Evolutionary conservation across 2,888 invertebrate genomes (phyloP).

Genomic region (Drosophila acutilabella): DNA sequence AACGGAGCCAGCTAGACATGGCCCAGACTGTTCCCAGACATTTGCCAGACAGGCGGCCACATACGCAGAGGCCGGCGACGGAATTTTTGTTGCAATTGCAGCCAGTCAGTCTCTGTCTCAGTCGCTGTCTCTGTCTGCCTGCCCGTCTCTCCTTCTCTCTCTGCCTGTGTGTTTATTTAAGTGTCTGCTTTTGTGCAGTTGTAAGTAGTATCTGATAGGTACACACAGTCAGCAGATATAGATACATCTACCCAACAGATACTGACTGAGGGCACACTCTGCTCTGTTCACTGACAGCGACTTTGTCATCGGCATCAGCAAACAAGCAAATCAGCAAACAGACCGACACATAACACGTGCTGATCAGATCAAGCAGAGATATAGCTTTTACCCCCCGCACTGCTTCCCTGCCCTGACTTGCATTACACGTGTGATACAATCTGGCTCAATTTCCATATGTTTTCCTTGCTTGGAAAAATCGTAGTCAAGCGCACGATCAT

Average conservation of each 20-base stretch:
- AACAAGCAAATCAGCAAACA: constrained; percentile 1
- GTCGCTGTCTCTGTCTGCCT: background rate
- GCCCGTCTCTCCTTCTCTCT: background rate
- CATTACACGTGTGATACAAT: no score
- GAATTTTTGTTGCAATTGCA: constrained; percentile 74
- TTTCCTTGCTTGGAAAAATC: no score
- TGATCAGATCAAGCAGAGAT: background rate
- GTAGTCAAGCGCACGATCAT: no score
- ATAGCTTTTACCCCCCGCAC: background rate
- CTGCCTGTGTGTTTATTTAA: constrained; percentile 22
- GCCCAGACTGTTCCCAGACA: constrained; percentile 85
- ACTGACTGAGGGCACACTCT: constrained; percentile 16
- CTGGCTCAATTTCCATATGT: no score
- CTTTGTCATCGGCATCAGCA: constrained; percentile 18
- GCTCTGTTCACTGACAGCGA: constrained; percentile 15
- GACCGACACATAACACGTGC: constrained; percentile 10
- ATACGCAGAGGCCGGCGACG: constrained; percentile 60
- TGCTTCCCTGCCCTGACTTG: no score
- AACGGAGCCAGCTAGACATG: constrained; percentile 85
- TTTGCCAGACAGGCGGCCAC: constrained; percentile 69
- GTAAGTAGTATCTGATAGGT: constrained; percentile 64
- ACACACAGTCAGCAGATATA: constrained; percentile 32
- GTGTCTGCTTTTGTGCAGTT: constrained; percentile 50
- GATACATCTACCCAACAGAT: constrained; percentile 33
- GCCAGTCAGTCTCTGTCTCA: constrained; percentile 49